These are phyloP conservation scores for Penaeus japonicus DNA, from an alignment of 1,140 invertebrate genomes.

Conservation along the genomic window DNA sequence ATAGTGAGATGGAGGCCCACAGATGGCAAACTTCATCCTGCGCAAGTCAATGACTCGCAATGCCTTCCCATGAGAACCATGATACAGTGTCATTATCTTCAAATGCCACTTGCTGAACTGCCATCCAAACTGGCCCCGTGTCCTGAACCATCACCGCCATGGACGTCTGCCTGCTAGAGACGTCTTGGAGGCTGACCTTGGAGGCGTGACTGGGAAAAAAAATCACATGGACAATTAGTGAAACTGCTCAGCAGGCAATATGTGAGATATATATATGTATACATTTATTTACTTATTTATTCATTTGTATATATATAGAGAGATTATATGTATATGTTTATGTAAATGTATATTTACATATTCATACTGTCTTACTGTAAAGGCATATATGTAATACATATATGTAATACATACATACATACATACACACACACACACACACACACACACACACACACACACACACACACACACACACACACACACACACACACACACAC, in stretches of 20 bases:
- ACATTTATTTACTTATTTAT: too few species aligned
- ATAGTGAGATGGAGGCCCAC: background rate
- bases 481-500: too few species aligned
- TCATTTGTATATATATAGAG: too few species aligned
- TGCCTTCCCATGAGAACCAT: background rate
- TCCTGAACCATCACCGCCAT: background rate
- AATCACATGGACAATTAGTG: background rate
- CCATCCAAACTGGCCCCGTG: background rate
- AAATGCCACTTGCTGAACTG: background rate
- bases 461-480: too few species aligned
- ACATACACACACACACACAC: too few species aligned
- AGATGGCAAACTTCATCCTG: constrained; percentile 1
- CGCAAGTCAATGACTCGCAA: background rate
- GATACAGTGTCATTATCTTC: background rate
- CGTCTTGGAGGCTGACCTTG: background rate
- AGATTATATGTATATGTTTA: too few species aligned
- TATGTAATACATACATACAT: too few species aligned
- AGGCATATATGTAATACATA: too few species aligned
- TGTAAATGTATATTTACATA: too few species aligned
- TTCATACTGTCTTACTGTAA: too few species aligned
- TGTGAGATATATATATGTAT: too few species aligned
- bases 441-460: too few species aligned
- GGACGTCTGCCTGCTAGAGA: background rate
- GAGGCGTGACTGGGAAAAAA: background rate
- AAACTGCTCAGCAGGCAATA: background rate